These are phyloP conservation scores for Periophthalmodon schlosseri DNA, from an alignment of 2,113 vertebrate species.

Conservation along the genomic window DNA sequence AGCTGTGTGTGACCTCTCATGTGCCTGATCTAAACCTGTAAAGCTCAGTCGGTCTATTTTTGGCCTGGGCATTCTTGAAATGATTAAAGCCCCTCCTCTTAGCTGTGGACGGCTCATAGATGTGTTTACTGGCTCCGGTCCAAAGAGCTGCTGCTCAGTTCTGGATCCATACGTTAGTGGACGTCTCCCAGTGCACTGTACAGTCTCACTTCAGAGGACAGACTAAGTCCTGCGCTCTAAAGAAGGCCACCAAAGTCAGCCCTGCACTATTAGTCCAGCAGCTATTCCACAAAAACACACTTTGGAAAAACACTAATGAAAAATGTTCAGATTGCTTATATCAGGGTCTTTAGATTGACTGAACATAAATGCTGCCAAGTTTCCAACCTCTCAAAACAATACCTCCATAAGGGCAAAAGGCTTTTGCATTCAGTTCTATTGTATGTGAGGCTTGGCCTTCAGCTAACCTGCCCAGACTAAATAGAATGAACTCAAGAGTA, in stretches of 20 bases:
- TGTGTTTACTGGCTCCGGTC: constrained; percentile 38
- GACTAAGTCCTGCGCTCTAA: constrained; percentile 14
- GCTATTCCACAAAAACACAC: not conserved
- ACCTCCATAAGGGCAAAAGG: not conserved
- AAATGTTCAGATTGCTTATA: not conserved
- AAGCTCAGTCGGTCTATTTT: constrained; percentile 63
- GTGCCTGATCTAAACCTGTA: constrained; percentile 54
- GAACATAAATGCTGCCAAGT: not conserved
- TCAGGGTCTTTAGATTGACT: constrained; percentile 49
- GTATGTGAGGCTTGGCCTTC: not conserved
- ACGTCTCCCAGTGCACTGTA: not conserved
- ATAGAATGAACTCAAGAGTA: constrained; percentile 19
- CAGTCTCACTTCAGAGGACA: not conserved
- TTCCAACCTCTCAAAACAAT: not conserved
- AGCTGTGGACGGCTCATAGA: constrained; percentile 41
- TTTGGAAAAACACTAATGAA: not conserved
- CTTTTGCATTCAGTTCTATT: not conserved
- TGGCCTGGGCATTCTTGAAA: constrained; percentile 50
- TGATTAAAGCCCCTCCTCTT: constrained; percentile 38
- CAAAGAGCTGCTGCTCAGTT: constrained; percentile 32
- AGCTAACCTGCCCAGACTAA: constrained; percentile 1
- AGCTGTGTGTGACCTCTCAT: constrained; percentile 39
- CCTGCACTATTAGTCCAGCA: not conserved
- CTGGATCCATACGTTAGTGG: constrained; percentile 6
- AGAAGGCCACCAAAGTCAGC: not conserved